Base-by-base conservation (phyloP, 1,140 invertebrate genomes). In the Phthorimaea operculella region DNA sequence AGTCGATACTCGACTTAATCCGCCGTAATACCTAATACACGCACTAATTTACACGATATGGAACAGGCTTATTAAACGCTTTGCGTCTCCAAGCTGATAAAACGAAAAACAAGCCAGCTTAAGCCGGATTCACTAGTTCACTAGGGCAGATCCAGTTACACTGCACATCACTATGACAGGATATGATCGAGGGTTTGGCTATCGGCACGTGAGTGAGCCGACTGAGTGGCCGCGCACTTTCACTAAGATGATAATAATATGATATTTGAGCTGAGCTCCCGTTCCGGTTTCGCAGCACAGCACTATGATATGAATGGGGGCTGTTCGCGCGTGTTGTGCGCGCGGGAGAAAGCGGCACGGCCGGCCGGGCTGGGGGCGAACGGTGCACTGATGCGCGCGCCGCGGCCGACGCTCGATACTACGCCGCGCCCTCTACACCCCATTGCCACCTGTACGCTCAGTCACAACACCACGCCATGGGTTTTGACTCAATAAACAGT, bases 371-470 rank as follows among this genome's bases (percentile, higher is more conserved):
- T 60, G 51, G 56, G 44, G 33, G 52, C 58, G 60, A 55, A 51
- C 56, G 66, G 59, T 62, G 67, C 63, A 74, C 64, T 76, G 66
- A 28, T 79, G 79, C 77, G 79, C 79, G 79, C 63, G 57, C 59
- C 53, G 53, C 58, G 36, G 47, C 55, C 59, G 50, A 57, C 76
- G 74, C 70, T 78, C 76, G 70, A 78, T 78, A 81, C 55, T 49
- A 58, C 62, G 75, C 74, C 77, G 74, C 79, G 74, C 79, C 77
- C 77, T 72, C 72, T 65, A 66, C 62, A 47, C 58, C 72, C 58
- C 58, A 51, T 59, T 72, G 68, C 76, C 79, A 82, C 79, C 79
- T 82, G 76, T 82, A 69, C 62, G 73, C 70, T 72, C 72, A 64
- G 72, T 71, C 79, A 82, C 63, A 76, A 82, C 79, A 79, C 65